Conservation (phyloP, 2,113 vertebrate genomes). For the Vireo altiloquus region DNA sequence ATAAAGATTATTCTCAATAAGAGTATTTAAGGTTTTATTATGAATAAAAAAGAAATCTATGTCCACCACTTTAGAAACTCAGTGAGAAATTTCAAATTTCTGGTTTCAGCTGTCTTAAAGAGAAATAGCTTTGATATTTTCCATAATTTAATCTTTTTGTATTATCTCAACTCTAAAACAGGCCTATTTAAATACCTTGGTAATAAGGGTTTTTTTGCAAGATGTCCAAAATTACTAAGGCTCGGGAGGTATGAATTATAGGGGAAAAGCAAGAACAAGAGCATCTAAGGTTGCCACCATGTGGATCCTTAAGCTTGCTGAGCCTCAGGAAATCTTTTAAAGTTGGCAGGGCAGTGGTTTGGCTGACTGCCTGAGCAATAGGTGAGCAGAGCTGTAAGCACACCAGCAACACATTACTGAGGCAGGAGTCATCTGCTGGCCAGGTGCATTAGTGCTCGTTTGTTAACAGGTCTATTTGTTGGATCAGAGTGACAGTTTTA, state of each 20-base stretch:
- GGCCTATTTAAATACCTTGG: neutral
- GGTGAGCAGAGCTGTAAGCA: neutral
- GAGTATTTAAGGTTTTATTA: neutral
- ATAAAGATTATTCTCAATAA: neutral
- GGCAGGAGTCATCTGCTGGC: neutral
- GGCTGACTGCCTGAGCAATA: neutral
- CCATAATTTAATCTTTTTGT: neutral
- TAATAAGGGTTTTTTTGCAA: neutral
- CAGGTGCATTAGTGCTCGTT: neutral
- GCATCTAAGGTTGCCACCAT: neutral
- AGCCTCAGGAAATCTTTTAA: neutral
- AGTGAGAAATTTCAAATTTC: neutral
- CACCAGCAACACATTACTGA: neutral
- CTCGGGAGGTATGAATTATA: neutral
- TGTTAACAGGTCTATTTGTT: neutral
- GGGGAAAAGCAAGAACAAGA: neutral
- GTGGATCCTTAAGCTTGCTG: neutral
- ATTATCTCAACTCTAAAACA: neutral
- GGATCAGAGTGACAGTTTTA: neutral
- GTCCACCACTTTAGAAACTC: neutral
- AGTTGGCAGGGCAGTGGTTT: neutral
- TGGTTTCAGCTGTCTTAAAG: neutral
- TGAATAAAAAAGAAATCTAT: neutral
- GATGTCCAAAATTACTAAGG: neutral
- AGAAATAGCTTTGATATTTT: neutral